Conservation (phyloP, 2,113 vertebrate species). For the Atractosteus spatula region DNA sequence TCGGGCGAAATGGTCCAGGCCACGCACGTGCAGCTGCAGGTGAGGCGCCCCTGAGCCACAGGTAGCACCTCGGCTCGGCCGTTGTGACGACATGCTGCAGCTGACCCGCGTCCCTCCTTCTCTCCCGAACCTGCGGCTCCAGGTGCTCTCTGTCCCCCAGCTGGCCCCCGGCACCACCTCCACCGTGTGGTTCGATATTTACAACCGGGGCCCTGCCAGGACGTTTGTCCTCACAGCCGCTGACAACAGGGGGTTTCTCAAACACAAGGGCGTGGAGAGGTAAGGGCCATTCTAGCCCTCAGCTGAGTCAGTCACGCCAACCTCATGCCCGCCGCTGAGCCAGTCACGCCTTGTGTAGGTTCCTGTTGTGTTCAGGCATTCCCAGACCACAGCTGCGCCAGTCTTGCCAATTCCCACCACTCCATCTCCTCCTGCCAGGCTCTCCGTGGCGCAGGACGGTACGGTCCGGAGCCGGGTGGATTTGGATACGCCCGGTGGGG, state of each 20-base stretch:
- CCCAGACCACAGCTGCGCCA: too few species aligned
- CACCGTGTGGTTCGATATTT: conserved; percentile 53
- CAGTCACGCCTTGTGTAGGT: too few species aligned
- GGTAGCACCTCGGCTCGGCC: background rate
- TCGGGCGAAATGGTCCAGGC: conserved; percentile 63
- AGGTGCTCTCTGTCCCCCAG: conserved; percentile 45
- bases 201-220: conserved; percentile 58
- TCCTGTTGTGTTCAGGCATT: conserved; percentile 9
- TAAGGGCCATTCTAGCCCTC: conserved; percentile 20
- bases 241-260: conserved; percentile 62
- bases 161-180: conserved; percentile 49
- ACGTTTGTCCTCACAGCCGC: conserved; percentile 47
- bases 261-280: conserved; percentile 53
- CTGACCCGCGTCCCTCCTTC: background rate
- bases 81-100: background rate
- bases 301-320: conserved; percentile 33
- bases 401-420: background rate
- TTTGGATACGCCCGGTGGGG: conserved; percentile 56
- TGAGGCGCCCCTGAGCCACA: conserved; percentile 16
- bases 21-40: conserved; percentile 64
- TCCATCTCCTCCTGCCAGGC: conserved; percentile 41
- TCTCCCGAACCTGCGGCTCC: background rate
- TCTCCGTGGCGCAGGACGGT: conserved; percentile 46
- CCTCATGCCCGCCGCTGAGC: conserved; percentile 22
- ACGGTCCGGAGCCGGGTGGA: conserved; percentile 53